A percentile compares a stretch with the other conserved stretches of the same genome.
Evolutionary conservation across 2,113 vertebrate genomes (phyloP).

Genomic region (Clarias macrocephalus): DNA sequence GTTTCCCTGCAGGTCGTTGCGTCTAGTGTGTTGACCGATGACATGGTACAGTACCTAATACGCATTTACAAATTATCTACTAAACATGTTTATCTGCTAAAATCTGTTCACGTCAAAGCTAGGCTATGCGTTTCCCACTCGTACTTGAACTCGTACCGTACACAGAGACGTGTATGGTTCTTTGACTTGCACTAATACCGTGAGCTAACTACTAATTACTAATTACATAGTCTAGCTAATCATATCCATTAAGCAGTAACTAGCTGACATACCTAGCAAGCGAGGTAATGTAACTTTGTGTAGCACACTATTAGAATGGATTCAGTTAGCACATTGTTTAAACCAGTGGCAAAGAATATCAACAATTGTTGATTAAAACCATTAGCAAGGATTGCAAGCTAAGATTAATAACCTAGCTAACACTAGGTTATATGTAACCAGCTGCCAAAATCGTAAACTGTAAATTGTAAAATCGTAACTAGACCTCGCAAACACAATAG

Average conservation of each 20-base stretch:
- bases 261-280: no score
- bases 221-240: not conserved
- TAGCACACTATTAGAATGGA: not conserved
- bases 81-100: not conserved
- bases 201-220: not conserved
- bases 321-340: not conserved
- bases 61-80: slow-evolving; percentile 11
- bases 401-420: not conserved
- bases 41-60: not conserved
- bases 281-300: not conserved
- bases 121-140: no score
- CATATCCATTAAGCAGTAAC: not conserved
- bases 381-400: not conserved
- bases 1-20: not conserved
- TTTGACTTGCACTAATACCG: not conserved
- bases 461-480: no score
- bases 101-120: not conserved
- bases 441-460: not conserved
- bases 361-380: not conserved
- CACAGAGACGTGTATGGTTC: not conserved
- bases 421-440: not conserved
- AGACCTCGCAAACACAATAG: no score
- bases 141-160: no score
- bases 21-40: not conserved
- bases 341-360: not conserved